phyloP scores from a whole-genome alignment of 1,140 invertebrate genomes.

The Penaeus indicus region DNA sequence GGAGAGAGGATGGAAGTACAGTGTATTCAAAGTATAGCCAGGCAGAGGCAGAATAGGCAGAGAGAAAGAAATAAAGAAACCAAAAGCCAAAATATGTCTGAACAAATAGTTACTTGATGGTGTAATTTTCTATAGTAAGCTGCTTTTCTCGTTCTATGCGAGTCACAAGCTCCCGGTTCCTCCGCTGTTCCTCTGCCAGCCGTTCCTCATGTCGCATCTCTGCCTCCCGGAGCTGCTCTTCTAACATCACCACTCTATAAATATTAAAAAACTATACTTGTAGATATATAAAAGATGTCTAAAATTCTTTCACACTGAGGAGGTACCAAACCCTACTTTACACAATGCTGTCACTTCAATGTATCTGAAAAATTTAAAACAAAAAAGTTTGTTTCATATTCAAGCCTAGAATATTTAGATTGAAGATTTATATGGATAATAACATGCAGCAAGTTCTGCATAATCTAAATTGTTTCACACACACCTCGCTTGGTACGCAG shows the following conservation, averaged over 20 bases:
- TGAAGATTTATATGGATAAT: too few relatives aligned
- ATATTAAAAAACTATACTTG: background rate
- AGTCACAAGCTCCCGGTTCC: slow-evolving; percentile 84
- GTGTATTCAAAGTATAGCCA: too few relatives aligned
- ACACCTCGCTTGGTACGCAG: slow-evolving; percentile 82
- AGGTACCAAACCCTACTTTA: too few relatives aligned
- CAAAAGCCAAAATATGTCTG: background rate
- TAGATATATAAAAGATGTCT: background rate
- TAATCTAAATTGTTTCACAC: slow-evolving; percentile 30
- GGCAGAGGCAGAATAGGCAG: too few relatives aligned
- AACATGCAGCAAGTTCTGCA: background rate
- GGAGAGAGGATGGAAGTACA: too few relatives aligned
- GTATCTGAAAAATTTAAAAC: too few relatives aligned
- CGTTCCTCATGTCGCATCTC: slow-evolving; percentile 88
- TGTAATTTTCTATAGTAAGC: slow-evolving; percentile 87
- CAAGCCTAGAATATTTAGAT: too few relatives aligned
- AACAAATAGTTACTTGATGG: slow-evolving; percentile 75
- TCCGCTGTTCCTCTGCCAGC: slow-evolving; percentile 85
- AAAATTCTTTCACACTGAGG: background rate
- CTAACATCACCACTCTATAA: slow-evolving; percentile 70
- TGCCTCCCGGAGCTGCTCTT: slow-evolving; percentile 85
- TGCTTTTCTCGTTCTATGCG: slow-evolving; percentile 88
- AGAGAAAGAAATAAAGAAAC: background rate
- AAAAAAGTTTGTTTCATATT: too few relatives aligned
- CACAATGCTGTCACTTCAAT: too few relatives aligned